Percentiles rank a stretch among this genome's conserved stretches.
phyloP scores from a whole-genome alignment of 1,140 invertebrate genomes.

The Piezodorus guildinii region DNA sequence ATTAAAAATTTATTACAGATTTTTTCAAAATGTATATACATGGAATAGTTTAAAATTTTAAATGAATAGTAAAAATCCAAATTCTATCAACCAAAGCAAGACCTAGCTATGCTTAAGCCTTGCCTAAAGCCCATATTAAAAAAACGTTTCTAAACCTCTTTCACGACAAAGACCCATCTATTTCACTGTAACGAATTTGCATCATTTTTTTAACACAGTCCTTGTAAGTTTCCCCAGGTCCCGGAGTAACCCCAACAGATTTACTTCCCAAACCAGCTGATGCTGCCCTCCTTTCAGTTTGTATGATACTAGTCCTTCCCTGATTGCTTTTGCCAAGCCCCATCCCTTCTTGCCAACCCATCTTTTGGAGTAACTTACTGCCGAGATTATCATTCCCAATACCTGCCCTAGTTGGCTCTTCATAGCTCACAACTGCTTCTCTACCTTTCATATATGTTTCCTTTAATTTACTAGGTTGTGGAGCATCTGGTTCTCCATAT shows the following conservation, averaged over 20 bases:
- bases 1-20: too few species aligned
- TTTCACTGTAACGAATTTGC: slow-evolving; percentile 68
- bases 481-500: slow-evolving; percentile 77
- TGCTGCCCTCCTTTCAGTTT: slow-evolving; percentile 53
- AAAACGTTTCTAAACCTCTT: too few species aligned
- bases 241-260: slow-evolving; percentile 55
- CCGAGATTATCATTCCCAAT: slow-evolving; percentile 84
- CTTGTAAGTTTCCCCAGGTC: slow-evolving; percentile 75
- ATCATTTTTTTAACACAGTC: slow-evolving; percentile 87
- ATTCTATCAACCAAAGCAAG: too few species aligned
- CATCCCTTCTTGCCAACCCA: slow-evolving; percentile 96
- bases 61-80: too few species aligned
- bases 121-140: too few species aligned
- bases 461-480: slow-evolving; percentile 57
- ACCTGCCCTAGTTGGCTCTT: slow-evolving; percentile 54
- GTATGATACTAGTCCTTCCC: slow-evolving; percentile 84
- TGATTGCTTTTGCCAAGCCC: slow-evolving; percentile 87
- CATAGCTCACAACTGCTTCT: slow-evolving; percentile 42
- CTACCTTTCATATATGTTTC: slow-evolving; percentile 50
- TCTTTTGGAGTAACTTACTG: slow-evolving; percentile 88
- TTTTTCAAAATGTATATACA: too few species aligned
- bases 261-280: slow-evolving; percentile 65
- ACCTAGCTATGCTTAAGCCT: too few species aligned
- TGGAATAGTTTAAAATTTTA: too few species aligned
- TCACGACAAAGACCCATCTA: slow-evolving; percentile 31